Evolutionary conservation across 2,888 invertebrate genomes (phyloP).

Genomic region (Tiliacea citrago): DNA sequence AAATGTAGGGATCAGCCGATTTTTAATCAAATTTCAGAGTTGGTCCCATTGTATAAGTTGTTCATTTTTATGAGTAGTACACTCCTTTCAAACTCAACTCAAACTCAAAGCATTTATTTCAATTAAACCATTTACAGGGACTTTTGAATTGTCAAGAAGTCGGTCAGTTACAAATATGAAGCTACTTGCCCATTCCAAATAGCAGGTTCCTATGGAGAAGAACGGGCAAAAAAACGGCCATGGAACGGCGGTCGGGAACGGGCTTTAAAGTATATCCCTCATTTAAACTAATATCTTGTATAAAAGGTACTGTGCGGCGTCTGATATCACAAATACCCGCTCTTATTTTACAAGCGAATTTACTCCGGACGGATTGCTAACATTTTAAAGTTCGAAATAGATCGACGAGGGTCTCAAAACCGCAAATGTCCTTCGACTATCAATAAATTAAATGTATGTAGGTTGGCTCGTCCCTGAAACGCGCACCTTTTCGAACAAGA

Average conservation of each 20-base stretch:
- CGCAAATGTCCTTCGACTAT: conserved; percentile 22
- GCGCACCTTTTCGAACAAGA: background rate
- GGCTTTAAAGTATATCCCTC: no score
- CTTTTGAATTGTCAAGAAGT: no score
- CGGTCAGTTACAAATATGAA: no score
- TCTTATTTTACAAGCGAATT: background rate
- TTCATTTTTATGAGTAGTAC: background rate
- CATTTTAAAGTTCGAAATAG: conserved; percentile 5
- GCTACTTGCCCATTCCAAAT: no score
- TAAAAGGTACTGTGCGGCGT: background rate
- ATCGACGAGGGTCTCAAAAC: conserved; percentile 1
- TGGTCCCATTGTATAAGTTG: background rate
- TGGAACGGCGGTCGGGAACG: no score
- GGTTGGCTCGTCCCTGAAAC: background rate
- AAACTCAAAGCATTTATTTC: no score
- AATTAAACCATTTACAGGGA: no score
- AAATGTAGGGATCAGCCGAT: background rate
- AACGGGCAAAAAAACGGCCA: no score
- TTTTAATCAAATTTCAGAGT: background rate
- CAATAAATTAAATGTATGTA: background rate
- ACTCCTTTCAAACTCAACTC: no score
- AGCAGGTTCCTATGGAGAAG: no score
- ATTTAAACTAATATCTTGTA: background rate
- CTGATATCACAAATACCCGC: background rate
- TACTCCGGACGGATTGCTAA: background rate